Evolutionary conservation across 1,140 invertebrate species (phyloP), one percentile per base, ranked within the genome.

Genomic region (Bemisia tabaci): DNA sequence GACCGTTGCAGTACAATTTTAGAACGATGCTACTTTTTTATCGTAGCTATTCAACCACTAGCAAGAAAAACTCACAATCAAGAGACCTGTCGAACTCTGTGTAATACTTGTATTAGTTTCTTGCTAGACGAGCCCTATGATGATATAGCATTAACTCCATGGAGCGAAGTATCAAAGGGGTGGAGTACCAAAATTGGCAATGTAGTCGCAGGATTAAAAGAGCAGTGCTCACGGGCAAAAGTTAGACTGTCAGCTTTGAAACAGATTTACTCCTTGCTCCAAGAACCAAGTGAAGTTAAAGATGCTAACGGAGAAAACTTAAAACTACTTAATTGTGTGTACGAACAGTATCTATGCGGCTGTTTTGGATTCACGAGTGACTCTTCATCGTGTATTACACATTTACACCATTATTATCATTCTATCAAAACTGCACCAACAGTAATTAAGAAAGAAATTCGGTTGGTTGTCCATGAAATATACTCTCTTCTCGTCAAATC

Each of bases 341-440:
- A 85, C 69, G 79, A 84, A 39, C 82, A 84, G 73, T 74, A 85
- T 1, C 72, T 86, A 26, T 78, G 80, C 65, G 83, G 83, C 17
- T 84, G 81, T 74, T 86, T 85, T 73, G 81, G 82, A 23, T 75
- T 85, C 33, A 24, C 25, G 61, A 67, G 1, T 27, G 33, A 24
- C 78, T 79, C 63, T 75, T 77, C 63, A 72, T 79, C 11, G 73
- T 76, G 66, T 65, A 64, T 67, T 73, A 76, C 60, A 62, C 25
- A 26, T 48, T 59, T 67, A 58, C n/a, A 63, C n/a, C 66, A 67
- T 1, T 67, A 67, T 67, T 67, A 67, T 33, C 63, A 61, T 24
- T 61, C 66, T 39, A 77, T 82, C 24, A 72, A 77, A 68, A 75
- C 79, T 21, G 73, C 79, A 11, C 77, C 77, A 0, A 64, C 70